Evolutionary conservation across 2,113 vertebrate genomes (phyloP).

Genomic region (Condylura cristata): DNA sequence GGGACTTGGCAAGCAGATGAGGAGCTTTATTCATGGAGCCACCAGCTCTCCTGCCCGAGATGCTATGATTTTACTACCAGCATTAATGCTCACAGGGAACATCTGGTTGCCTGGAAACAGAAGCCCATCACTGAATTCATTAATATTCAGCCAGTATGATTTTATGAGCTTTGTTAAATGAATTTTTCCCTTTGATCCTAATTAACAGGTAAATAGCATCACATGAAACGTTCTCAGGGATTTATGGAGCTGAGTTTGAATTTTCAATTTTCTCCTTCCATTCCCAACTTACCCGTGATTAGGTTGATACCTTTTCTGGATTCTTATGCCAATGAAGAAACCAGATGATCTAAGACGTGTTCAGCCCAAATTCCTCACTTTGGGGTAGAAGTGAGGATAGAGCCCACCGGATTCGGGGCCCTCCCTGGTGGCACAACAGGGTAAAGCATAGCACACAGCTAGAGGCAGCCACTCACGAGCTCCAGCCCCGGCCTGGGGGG

Average conservation of each 20-base stretch:
- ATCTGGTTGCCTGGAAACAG: slow-evolving; percentile 85
- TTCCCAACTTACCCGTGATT: background rate
- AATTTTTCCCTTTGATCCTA: slow-evolving; percentile 84
- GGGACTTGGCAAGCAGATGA: slow-evolving; percentile 6
- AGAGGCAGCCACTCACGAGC: too few species aligned
- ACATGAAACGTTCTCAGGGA: slow-evolving; percentile 46
- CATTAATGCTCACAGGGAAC: slow-evolving; percentile 79
- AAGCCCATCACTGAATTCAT: slow-evolving; percentile 80
- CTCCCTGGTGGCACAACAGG: too few species aligned
- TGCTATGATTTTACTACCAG: slow-evolving; percentile 68
- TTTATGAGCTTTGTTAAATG: slow-evolving; percentile 81
- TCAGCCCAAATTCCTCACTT: background rate
- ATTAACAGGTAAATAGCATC: slow-evolving; percentile 81
- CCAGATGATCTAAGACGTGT: background rate
- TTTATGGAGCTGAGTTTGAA: slow-evolving; percentile 43
- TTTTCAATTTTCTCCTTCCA: slow-evolving; percentile 17
- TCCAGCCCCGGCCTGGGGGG: too few species aligned
- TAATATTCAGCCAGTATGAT: slow-evolving; percentile 82
- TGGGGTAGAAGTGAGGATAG: background rate
- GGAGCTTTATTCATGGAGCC: slow-evolving; percentile 70
- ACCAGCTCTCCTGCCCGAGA: slow-evolving; percentile 42
- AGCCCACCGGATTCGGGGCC: background rate
- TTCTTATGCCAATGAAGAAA: background rate
- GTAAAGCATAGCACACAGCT: too few species aligned
- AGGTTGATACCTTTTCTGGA: background rate